Base-by-base conservation (phyloP, 2,113 vertebrate species). In the Diglossa brunneiventris region DNA sequence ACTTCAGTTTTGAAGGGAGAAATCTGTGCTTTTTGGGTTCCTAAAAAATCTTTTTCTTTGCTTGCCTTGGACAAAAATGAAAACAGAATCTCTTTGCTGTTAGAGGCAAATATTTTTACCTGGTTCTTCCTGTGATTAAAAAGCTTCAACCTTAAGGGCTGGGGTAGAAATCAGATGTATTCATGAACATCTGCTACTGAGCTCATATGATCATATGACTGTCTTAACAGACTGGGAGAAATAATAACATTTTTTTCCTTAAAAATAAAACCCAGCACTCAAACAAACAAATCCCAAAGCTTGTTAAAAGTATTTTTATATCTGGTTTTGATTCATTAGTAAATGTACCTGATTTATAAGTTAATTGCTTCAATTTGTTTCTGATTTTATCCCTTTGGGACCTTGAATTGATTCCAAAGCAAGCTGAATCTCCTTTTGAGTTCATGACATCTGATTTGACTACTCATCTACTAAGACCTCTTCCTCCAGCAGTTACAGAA, bases 401-500 rank as follows among this genome's bases (percentile, higher is more conserved):
- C 41, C 55, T 37, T 35, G 35, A 33, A 22, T 63, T 68, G 11
- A 22, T 89, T 69, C 11, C 30, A 50, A 69, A 89, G 61, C 20
- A 63, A 24, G 10, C 11, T 69, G 28, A 69, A 30, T 21, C 35
- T 88, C 5, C 13, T 13, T 39, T 73, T 67, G 53, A 53, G 23
- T n/a, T 80, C 6, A 10, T 80, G 69, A 37, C 21, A 30, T 82
- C 42, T 82, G 12, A 6, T 46, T 80, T 75, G n/a, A n/a, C 35
- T 50, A 6, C 35, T 77, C 23, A 20, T 50, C 44, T 82, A 8
- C 14, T 30, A n/a, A 59, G 66, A 59, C 4, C 5, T 55, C 26
- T 64, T 82, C 17, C 8, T 70, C n/a, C 33, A 49, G 27, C 12
- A 42, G 39, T 64, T 78, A 35, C 0, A 0, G 35, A 64, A 18